Base-by-base conservation (phyloP, 1,140 invertebrate species). In the Drosophila eugracilis region DNA sequence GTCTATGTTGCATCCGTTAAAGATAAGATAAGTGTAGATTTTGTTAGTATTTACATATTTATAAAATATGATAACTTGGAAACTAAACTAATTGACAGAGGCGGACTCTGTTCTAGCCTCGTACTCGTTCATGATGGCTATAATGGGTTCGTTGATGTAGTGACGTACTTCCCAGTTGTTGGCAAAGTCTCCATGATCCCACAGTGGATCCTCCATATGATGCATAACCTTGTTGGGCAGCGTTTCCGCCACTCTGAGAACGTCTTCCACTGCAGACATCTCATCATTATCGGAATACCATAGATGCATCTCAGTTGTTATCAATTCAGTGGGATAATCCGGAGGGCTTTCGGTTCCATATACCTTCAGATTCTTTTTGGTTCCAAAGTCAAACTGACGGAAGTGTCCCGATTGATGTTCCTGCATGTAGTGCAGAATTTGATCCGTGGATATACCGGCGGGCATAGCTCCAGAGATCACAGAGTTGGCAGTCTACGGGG, bases 401-500 rank as follows among this genome's bases (percentile, higher is more conserved):
- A 92, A 92, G 0, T 89, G 81, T 4, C 80, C 90, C 0, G 81
- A 92, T 12, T 92, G 73, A 4, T 92, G 85, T n/a, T 92, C 92
- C 80, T 95, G 95, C 2, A 93, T 93, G 76, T 93, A 95, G 79
- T 96, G 95, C 6, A 94, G 91, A 0, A 97, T 77, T 77, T 96
- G 96, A 72, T 94, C 94, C 22, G 93, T 93, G 0, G 95, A 96
- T 0, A 95, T 93, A 12, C 96, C 96, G 4, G 95, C 94, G 1
- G 97, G 96, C 45, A 93, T 92, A 70, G 97, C 95, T 2, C 93
- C 93, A 24, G 94, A 91, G 57, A 96, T 94, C 0, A 96, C 94
- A 0, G 95, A 93, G 1, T 95, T 72, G 62, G 94, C 92, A 2
- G 93, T 94, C 94, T 95, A n/a, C n/a, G n/a, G n/a, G n/a, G 14